Percentiles rank a stretch among this genome's conserved stretches.
Evolutionary conservation across 2,888 invertebrate species (phyloP).

Genomic region (Spilarctia lutea): DNA sequence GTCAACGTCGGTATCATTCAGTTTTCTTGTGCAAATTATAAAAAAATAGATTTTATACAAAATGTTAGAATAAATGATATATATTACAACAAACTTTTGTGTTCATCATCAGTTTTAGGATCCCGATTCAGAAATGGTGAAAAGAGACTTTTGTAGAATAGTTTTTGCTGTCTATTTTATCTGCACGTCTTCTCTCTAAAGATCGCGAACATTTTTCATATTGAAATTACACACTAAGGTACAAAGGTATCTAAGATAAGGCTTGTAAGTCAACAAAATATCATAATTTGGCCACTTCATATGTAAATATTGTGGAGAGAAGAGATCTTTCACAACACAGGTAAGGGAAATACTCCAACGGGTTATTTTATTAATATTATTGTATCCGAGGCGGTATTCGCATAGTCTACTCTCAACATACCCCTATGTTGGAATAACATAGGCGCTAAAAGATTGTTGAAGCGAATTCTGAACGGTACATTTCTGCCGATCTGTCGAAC

Average conservation of each 20-base stretch:
- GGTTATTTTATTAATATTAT: too few species aligned
- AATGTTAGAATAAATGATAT: background rate
- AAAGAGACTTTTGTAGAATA: background rate
- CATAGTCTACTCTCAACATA: too few species aligned
- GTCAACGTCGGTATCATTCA: constrained; percentile 27
- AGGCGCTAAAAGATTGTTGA: too few species aligned
- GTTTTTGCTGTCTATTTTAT: background rate
- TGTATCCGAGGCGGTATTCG: too few species aligned
- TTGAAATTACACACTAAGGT: background rate
- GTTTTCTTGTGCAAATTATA: constrained; percentile 4
- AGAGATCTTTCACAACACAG: background rate
- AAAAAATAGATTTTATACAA: constrained; percentile 2
- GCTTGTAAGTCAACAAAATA: background rate
- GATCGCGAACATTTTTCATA: background rate
- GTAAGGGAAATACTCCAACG: background rate
- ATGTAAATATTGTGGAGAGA: background rate
- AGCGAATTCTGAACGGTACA: too few species aligned
- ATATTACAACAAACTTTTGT: background rate
- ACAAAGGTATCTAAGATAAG: background rate
- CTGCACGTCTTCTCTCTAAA: background rate
- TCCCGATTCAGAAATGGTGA: background rate
- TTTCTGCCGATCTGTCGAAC: too few species aligned
- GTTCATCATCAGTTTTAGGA: background rate
- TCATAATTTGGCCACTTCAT: background rate
- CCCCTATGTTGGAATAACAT: too few species aligned